These are phyloP conservation scores for Apamea anceps DNA, from an alignment of 2,888 invertebrate genomes.

Conservation along the genomic window DNA sequence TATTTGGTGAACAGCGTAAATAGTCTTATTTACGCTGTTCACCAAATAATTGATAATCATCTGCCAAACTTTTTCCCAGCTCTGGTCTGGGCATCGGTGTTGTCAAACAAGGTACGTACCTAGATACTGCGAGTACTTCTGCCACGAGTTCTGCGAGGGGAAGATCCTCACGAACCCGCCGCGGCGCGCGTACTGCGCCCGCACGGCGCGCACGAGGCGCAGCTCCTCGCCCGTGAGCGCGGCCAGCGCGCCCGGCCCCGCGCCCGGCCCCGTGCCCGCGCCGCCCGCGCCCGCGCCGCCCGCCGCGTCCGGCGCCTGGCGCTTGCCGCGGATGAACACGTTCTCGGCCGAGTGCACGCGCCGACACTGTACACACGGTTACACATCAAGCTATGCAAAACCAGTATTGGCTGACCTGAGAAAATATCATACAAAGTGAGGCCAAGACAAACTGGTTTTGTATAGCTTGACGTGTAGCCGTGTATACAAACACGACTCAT, in stretches of 20 bases:
- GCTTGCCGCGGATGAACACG: constrained; percentile 84
- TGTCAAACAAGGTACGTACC: constrained; percentile 81
- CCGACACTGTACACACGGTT: constrained; percentile 91
- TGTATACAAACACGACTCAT: background rate
- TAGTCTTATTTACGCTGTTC: too few relatives aligned
- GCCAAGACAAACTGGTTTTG: too few relatives aligned
- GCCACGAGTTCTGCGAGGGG: constrained; percentile 97
- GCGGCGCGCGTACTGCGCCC: constrained; percentile 94
- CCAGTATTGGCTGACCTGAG: too few relatives aligned
- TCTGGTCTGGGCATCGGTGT: too few relatives aligned
- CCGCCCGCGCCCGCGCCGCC: constrained; percentile 63
- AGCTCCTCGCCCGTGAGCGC: constrained; percentile 94
- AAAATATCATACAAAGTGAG: too few relatives aligned
- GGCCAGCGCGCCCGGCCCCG: constrained; percentile 66
- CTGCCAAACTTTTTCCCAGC: too few relatives aligned
- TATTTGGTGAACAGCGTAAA: too few relatives aligned
- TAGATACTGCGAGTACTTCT: constrained; percentile 94
- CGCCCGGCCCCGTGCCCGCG: constrained; percentile 70
- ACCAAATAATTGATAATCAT: too few relatives aligned
- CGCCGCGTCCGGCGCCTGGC: constrained; percentile 44
- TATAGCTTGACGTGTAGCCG: too few relatives aligned
- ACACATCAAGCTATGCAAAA: too few relatives aligned
- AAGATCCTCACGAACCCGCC: constrained; percentile 98
- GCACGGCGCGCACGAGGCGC: constrained; percentile 93
- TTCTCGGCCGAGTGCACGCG: constrained; percentile 94